Evolutionary conservation across 1,140 invertebrate genomes (phyloP).

Genomic region (Caenorhabditis latens): DNA sequence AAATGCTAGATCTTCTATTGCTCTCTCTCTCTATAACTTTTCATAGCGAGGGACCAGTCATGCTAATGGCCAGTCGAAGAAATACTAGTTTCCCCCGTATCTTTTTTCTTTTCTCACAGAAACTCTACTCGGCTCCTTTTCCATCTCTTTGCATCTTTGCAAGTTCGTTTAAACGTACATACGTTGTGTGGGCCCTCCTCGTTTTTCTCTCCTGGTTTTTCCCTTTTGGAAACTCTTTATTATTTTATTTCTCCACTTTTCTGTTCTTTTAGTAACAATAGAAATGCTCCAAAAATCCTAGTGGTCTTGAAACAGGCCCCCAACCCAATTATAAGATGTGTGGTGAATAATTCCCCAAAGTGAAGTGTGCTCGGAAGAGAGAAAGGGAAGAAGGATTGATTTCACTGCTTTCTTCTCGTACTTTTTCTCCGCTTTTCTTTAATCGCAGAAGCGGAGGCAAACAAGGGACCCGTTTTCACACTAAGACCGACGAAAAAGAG

Average conservation of each 20-base stretch:
- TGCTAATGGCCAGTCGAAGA: neutral
- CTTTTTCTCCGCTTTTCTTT: conserved; percentile 13
- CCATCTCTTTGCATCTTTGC: neutral
- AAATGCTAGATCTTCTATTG: too few relatives aligned
- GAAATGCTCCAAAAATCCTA: neutral
- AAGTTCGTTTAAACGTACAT: conserved; percentile 3
- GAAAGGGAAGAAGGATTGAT: conserved; percentile 42
- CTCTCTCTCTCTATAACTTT: too few relatives aligned
- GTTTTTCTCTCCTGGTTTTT: neutral
- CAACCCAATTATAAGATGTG: conserved; percentile 23
- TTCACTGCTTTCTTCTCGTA: conserved; percentile 3
- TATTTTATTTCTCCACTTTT: neutral
- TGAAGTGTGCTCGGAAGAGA: conserved; percentile 2
- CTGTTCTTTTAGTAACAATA: neutral
- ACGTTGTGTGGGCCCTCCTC: neutral
- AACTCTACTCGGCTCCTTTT: conserved; percentile 9
- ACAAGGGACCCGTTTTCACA: conserved; percentile 44
- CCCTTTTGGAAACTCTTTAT: neutral
- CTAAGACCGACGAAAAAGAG: neutral
- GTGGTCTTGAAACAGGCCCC: neutral
- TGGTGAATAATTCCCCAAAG: conserved; percentile 49
- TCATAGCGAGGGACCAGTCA: too few relatives aligned
- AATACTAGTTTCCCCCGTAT: neutral
- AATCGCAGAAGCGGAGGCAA: conserved; percentile 35
- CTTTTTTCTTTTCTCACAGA: conserved; percentile 8